Percentiles rank a stretch among this genome's conserved stretches.
Conservation (phyloP, 2,797 vertebrate species). For the Hapalemur alaotrensis region DNA sequence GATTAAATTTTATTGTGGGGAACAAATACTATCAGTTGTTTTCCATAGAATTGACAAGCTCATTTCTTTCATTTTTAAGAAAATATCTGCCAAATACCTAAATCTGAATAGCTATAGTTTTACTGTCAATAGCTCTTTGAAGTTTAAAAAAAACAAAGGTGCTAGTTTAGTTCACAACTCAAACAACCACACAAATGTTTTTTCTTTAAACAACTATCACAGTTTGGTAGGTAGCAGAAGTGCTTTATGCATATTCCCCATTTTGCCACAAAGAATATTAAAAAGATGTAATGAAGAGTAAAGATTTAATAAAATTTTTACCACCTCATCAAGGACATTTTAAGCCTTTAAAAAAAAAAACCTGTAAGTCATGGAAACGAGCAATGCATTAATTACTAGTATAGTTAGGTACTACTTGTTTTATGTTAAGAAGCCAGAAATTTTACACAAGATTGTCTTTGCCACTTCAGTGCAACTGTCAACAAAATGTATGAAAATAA, state of each 20-base stretch:
- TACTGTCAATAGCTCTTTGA: background rate
- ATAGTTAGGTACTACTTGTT: background rate
- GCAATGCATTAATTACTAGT: background rate
- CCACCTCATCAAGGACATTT: background rate
- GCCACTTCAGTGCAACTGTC: background rate
- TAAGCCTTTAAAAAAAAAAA: background rate
- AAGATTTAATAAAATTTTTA: background rate
- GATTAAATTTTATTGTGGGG: background rate
- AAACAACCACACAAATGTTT: background rate
- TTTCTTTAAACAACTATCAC: background rate
- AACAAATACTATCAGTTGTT: background rate
- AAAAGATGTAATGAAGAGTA: background rate
- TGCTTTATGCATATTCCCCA: background rate
- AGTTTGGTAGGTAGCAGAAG: background rate
- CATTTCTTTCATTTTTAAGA: background rate
- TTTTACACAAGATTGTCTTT: background rate
- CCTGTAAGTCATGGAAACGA: background rate
- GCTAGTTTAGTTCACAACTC: background rate
- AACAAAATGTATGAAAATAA: background rate
- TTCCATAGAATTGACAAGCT: background rate
- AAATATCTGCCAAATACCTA: background rate
- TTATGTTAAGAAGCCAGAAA: background rate
- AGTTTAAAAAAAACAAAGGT: background rate
- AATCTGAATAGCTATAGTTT: background rate
- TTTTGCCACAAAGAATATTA: background rate